Evolutionary conservation across 2,113 vertebrate species (phyloP), one percentile per base, ranked within the genome.

Genomic region (Crypturellus undulatus): DNA sequence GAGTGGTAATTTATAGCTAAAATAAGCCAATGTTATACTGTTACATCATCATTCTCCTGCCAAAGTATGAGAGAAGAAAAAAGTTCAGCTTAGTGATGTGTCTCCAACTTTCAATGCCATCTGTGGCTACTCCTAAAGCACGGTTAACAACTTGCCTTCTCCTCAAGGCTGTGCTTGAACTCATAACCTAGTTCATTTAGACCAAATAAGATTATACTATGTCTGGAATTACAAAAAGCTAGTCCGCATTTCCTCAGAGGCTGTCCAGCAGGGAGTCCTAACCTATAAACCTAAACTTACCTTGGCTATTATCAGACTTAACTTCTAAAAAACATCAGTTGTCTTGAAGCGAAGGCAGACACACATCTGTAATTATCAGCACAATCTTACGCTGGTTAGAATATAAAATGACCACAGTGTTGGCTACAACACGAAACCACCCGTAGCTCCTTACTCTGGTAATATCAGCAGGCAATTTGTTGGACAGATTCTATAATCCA

Each of bases 401-500:
- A 92, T 92, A 96, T 69, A 80, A 92, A 88, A 94, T 65, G 49
- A 95, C 89, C 76, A 81, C 79, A 87, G 91, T 79, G 63, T 88
- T 90, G 85, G 88, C 89, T 93, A 95, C 36, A 32, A 84, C 83
- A 89, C 89, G 75, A 63, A 92, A 42, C n/a, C 88, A 60, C 59
- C 84, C 82, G 56, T 79, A 94, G 79, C 70, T 95, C 81, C 93
- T 96, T 79, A 81, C 82, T 88, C 79, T 94, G 93, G 69, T 94
- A 96, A 95, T 93, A 97, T 90, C 94, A 97, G 95, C 92, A 92
- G 86, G 82, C 95, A 97, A 97, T 97, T 98, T 97, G 95, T 97
- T 97, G 97, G 96, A 96, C 93, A 97, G 96, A 96, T 97, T 98
- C 93, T 97, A 75, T 97, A 98, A 97, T 97, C 95, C 95, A 96